Percentiles rank a stretch among this genome's conserved stretches.
Evolutionary conservation across 1,140 invertebrate genomes (phyloP).

Genomic region (Drosophila rhopaloa): DNA sequence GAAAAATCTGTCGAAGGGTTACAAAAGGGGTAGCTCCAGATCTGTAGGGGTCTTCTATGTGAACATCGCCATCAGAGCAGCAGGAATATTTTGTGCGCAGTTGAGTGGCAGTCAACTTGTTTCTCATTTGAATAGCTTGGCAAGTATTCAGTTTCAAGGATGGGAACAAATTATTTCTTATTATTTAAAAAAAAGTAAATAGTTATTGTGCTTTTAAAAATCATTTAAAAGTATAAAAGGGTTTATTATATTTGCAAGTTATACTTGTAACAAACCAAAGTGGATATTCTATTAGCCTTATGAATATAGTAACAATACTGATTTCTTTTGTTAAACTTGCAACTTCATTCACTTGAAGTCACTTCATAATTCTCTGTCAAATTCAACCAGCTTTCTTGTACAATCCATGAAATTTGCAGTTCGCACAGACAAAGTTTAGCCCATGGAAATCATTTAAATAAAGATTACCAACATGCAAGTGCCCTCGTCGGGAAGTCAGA

Average conservation of each 20-base stretch:
- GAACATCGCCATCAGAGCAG: constrained; percentile 14
- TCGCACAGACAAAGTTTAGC: background rate
- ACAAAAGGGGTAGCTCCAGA: constrained; percentile 5
- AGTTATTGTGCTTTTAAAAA: too few relatives aligned
- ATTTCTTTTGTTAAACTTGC: background rate
- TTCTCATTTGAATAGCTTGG: constrained; percentile 35
- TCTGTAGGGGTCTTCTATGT: constrained; percentile 18
- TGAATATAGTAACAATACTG: too few relatives aligned
- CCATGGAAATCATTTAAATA: constrained; percentile 57
- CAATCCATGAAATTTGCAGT: background rate
- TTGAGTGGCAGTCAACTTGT: constrained; percentile 20
- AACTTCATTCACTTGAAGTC: too few relatives aligned
- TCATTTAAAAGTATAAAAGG: too few relatives aligned
- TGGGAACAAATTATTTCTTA: background rate
- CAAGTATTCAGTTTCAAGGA: constrained; percentile 13
- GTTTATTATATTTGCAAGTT: too few relatives aligned
- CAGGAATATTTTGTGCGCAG: background rate
- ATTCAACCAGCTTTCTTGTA: background rate
- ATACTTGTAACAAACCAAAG: too few relatives aligned
- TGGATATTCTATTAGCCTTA: too few relatives aligned
- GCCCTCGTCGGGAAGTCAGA: background rate
- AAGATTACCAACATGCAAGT: constrained; percentile 65
- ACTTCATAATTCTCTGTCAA: background rate
- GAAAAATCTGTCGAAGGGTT: constrained; percentile 30
- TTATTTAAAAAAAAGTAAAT: too few relatives aligned